These are phyloP conservation scores for Cassiopea xamachana DNA, from an alignment of 30 jellyfish, hydroid and myxozoan genomes.

Conservation along the genomic window DNA sequence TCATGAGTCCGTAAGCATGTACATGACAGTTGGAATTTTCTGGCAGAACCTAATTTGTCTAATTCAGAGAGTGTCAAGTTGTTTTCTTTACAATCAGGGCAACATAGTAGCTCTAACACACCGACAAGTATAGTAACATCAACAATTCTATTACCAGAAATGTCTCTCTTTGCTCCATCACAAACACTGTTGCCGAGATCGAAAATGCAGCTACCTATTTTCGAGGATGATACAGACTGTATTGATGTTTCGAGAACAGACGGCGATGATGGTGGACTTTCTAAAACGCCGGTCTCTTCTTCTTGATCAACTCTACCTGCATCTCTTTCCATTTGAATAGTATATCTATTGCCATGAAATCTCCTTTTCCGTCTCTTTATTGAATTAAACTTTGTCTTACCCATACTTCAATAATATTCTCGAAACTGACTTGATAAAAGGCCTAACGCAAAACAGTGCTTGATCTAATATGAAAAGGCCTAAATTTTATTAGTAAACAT, in stretches of 20 bases:
- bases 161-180: background rate
- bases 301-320: background rate
- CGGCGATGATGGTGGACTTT: background rate
- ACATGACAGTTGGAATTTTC: background rate
- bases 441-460: background rate
- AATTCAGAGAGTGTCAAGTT: background rate
- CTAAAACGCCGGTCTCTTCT: background rate
- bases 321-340: background rate
- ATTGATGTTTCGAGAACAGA: slow-evolving; percentile 2
- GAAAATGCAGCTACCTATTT: background rate
- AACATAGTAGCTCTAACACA: slow-evolving; percentile 5
- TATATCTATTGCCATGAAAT: slow-evolving; percentile 1
- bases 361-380: slow-evolving; percentile 2
- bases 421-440: background rate
- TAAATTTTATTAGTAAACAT: background rate
- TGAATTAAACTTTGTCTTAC: background rate
- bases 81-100: slow-evolving; percentile 6
- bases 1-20: slow-evolving; percentile 1
- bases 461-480: background rate
- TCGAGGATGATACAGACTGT: background rate
- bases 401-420: background rate
- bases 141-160: background rate
- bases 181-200: background rate
- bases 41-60: background rate
- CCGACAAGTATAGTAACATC: background rate